A percentile compares a stretch with the other conserved stretches of the same genome.
Evolutionary conservation across 2,888 invertebrate genomes (phyloP).

Genomic region (Metalampra italica): DNA sequence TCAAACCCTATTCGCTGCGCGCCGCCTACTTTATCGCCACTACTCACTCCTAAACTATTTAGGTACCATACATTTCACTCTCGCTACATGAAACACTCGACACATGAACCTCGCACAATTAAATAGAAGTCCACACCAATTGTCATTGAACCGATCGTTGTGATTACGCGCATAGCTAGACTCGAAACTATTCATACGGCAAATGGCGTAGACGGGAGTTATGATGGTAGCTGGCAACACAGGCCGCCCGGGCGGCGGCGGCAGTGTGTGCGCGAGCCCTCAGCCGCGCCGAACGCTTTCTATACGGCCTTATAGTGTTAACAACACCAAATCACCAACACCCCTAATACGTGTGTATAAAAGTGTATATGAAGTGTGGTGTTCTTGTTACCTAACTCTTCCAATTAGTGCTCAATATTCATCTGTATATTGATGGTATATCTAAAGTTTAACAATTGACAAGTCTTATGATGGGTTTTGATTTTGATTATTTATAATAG

Average conservation of each 20-base stretch:
- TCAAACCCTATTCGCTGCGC: too few relatives aligned
- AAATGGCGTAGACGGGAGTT: not conserved
- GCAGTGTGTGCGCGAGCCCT: constrained; percentile 60
- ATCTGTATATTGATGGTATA: constrained; percentile 2
- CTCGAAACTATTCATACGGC: constrained; percentile 29
- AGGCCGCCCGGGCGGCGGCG: constrained; percentile 66
- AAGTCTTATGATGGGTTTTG: not conserved
- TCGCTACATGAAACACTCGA: not conserved
- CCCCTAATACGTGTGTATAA: constrained; percentile 36
- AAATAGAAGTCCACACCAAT: constrained; percentile 25
- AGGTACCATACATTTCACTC: too few relatives aligned
- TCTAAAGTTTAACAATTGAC: not conserved
- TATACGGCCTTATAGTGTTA: constrained; percentile 37
- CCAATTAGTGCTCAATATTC: constrained; percentile 23
- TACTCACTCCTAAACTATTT: too few relatives aligned
- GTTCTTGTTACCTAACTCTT: constrained; percentile 11
- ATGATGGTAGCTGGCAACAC: constrained; percentile 44
- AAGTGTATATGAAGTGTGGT: constrained; percentile 23
- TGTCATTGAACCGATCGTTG: constrained; percentile 28
- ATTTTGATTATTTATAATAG: not conserved
- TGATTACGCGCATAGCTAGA: constrained; percentile 34
- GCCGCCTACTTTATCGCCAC: too few relatives aligned
- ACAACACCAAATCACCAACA: constrained; percentile 27
- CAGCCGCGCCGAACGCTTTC: constrained; percentile 54
- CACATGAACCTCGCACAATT: constrained; percentile 23